Evolutionary conservation across 1,140 invertebrate species (phyloP), one percentile per base, ranked within the genome.

Genomic region (Rhopalosiphum padi): DNA sequence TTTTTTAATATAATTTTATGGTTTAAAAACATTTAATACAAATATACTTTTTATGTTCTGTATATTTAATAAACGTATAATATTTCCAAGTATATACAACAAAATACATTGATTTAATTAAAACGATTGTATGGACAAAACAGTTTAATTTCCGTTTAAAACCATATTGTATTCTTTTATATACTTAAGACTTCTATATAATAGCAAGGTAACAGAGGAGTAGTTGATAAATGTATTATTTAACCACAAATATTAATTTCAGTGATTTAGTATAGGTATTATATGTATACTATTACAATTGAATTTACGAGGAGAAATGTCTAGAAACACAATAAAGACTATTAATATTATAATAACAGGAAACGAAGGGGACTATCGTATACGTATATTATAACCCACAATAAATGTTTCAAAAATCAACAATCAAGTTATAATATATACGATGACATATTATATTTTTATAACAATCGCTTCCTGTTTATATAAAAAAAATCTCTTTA

Each of bases 281-380:
- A 89, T 51, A 77, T 77, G 15, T 35, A n/a, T 83, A 41, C 37
- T 83, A 43, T 43, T 46, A 46, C 43, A 41, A 89, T 22, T 41
- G 35, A 89, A 89, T 89, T 89, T 89, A 89, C 88, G 88, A 89
- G n/a, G 88, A 55, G 51, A 89, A 89, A 89, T 41, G 51, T 89
- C 88, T 25, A 89, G 51, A 41, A 89, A 89, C 35, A 55, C 48
- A 89, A 89, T 89, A 89, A 89, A 53, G 88, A 55, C 88, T 35
- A 41, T 89, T 55, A 37, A 55, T 89, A 89, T 55, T 89, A 89
- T 55, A 89, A 25, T 41, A 89, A 89, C 88, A 89, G 88, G 88
- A 89, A 89, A 89, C 48, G 88, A 89, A 55, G 5, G 51, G 88
- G 48, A 55, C 48, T 87, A 23, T 55, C 41, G 41, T 30, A 55